Base-by-base conservation (phyloP, 92 coral and sea anemone genomes). In the Porites cylindrica region DNA sequence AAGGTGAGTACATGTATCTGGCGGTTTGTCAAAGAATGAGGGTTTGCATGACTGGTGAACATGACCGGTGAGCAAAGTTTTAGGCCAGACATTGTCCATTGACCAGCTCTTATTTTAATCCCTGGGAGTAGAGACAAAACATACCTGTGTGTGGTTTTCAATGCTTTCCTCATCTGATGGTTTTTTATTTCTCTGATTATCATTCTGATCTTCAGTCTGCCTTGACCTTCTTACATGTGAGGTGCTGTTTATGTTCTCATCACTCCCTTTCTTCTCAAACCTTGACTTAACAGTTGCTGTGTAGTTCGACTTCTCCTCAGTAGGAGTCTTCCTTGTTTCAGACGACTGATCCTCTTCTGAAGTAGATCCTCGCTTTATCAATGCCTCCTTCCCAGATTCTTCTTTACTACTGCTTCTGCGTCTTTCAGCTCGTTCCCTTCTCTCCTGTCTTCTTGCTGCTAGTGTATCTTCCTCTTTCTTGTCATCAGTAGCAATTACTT, bases 231-330 rank as follows among this genome's bases (percentile, higher is more conserved):
- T 63, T n/a, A 50, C 66, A 2, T 1, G 88, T 2, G 88, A 66
- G 2, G 83, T 66, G 43, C 82, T 85, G 43, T n/a, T 56, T 16
- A 51, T 88, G 66, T 71, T 60, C 75, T 83, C 95, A 3, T 79
- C 81, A 52, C 85, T 79, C 53, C 43, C 87, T 43, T 86, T 89
- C 75, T 83, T 74, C 77, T 92, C 95, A 72, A 92, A 90, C 52
- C 95, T 74, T 14, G 95, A 83, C 77, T 92, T 92, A 51, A 92
- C 93, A 64, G 91, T 58, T 54, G 93, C 88, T 7, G 95, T 92
- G 93, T 89, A 92, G 32, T 84, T 75, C 4, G 92, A 88, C 14
- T 66, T 64, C 65, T 88, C 82, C 78, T 70, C 85, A 26, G 67
- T 24, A 16, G 85, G 26, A 10, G 72, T 26, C 51, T 43, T 63